Evolutionary conservation across 2,113 vertebrate species (phyloP).

Genomic region (Rutilus rutilus): DNA sequence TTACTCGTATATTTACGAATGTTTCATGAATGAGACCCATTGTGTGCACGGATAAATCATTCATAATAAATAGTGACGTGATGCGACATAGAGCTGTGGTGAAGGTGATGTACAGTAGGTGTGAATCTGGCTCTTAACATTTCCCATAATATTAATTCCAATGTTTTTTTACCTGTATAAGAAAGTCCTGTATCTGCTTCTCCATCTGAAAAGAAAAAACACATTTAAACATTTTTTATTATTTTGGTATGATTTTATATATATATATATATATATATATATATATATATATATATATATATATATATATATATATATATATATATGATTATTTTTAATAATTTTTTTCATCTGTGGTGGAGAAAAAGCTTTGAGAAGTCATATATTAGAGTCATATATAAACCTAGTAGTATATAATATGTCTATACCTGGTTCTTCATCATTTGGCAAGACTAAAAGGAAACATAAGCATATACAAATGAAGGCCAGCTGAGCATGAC

Average conservation of each 20-base stretch:
- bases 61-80: too few relatives aligned
- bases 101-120: too few relatives aligned
- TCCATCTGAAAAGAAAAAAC: slow-evolving; percentile 36
- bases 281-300: too few relatives aligned
- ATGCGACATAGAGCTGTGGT: too few relatives aligned
- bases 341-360: neutral
- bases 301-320: too few relatives aligned
- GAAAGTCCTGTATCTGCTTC: slow-evolving; percentile 3
- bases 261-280: too few relatives aligned
- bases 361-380: neutral
- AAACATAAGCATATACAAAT: neutral
- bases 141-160: neutral
- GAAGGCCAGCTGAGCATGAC: neutral
- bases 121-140: neutral
- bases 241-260: too few relatives aligned
- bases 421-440: slow-evolving; percentile 18
- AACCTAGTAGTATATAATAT: neutral
- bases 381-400: neutral
- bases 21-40: too few relatives aligned
- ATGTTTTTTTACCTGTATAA: slow-evolving; percentile 48
- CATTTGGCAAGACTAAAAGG: slow-evolving; percentile 16
- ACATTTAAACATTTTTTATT: too few relatives aligned
- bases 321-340: too few relatives aligned
- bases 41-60: too few relatives aligned
- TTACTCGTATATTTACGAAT: too few relatives aligned